Base-by-base conservation (phyloP, 2,797 vertebrate species). In the Melanotaenia pygmaea region DNA sequence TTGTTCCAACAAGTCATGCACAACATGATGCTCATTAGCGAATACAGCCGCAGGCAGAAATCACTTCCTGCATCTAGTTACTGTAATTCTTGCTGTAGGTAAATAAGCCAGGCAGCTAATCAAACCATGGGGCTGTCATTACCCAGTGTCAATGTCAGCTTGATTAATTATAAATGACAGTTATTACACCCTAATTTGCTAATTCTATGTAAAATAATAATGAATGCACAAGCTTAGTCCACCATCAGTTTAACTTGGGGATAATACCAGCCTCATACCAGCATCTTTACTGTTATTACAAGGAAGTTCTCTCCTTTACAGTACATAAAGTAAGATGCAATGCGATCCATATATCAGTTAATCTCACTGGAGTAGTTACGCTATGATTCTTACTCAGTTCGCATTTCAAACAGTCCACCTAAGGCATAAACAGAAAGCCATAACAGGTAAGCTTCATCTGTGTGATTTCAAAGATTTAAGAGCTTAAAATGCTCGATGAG, bases 101-200 rank as follows among this genome's bases (percentile, higher is more conserved):
- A 59, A 83, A 74, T 32, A 38, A 72, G 61, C 1, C 40, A 81
- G 70, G 71, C 79, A 70, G 50, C 57, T 54, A 74, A 85, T 88
- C 77, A 85, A 79, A 83, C 70, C 54, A 18, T 14, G 20, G 64
- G 53, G 4, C 47, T 72, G 76, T 77, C 74, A 78, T 89, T 88
- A 79, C 83, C 87, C 57, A 32, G 9, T 45, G 73, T 82, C 85
- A 88, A 85, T 76, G 81, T 86, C 82, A 62, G 2, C 58, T 47
- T 78, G 40, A 70, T 80, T 74, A 74, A 80, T 76, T 59, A 71
- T 71, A 37, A 71, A 66, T 74, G 59, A 57, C 40, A 70, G 26
- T 74, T n/a, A 53, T 63, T 58, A 58, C 37, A 35, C 60, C 30
- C 32, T 9, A 4, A 45, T 57, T 69, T 47, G 32, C 22, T 54